phyloP scores from a whole-genome alignment of 2,888 invertebrate species.

The Acanthosoma haemorrhoidale region DNA sequence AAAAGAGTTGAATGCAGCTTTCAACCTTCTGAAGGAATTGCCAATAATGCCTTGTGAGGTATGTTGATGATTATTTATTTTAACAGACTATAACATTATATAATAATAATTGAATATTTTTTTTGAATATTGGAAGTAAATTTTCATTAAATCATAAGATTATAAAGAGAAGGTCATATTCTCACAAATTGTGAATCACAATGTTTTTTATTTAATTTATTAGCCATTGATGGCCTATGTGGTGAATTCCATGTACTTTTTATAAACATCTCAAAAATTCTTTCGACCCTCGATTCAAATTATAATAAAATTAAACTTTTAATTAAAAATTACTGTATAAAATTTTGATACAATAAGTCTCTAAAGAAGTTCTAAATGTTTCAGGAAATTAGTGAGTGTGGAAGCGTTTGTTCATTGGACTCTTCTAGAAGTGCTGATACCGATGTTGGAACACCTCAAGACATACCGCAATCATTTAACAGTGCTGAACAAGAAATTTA shows the following conservation, averaged over 20 bases:
- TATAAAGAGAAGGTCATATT: too few relatives aligned
- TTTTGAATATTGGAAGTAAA: too few relatives aligned
- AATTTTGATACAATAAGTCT: background rate
- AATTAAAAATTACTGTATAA: too few relatives aligned
- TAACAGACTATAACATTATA: too few relatives aligned
- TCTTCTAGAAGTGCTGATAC: constrained; percentile 46
- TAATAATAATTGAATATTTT: too few relatives aligned
- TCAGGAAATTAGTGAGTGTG: constrained; percentile 40
- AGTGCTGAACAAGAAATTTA: constrained; percentile 36
- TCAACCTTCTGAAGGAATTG: constrained; percentile 78
- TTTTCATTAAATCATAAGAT: too few relatives aligned
- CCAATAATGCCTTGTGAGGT: constrained; percentile 45
- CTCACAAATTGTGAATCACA: too few relatives aligned
- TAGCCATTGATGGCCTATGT: too few relatives aligned
- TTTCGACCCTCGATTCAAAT: too few relatives aligned
- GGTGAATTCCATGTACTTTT: too few relatives aligned
- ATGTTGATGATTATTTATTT: background rate
- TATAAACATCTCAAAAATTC: too few relatives aligned
- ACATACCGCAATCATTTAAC: constrained; percentile 34
- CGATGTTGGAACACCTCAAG: constrained; percentile 36
- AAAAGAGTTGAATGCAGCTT: constrained; percentile 80
- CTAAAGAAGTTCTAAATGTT: constrained; percentile 10
- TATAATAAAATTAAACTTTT: background rate
- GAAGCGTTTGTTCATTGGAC: constrained; percentile 41
- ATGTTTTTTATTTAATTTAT: too few relatives aligned